Base-by-base conservation (phyloP, 2,888 invertebrate genomes). In the Lathronympha strigana region DNA sequence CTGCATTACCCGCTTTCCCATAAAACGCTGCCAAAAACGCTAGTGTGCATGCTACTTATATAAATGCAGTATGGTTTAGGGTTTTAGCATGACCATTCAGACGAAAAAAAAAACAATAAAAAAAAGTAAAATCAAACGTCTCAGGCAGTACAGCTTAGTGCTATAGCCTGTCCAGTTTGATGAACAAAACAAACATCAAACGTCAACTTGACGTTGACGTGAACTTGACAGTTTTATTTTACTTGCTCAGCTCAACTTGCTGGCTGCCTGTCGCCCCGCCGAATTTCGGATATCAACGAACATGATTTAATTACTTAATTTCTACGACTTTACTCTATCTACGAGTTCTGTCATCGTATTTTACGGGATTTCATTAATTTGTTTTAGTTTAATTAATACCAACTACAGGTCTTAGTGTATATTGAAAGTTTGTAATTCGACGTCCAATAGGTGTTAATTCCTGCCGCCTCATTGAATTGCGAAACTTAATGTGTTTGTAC, bases 271-370 rank as follows among this genome's bases (percentile, higher is more conserved):
- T n/a, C 15, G 28, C 6, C 9, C 55, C 55, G 55, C 55, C 43
- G 28, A 55, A 43, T 55, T 55, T 17, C 17, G 17, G 19, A 55
- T 15, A 19, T 43, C 40, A 55, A 55, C 54, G 38, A 23, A 15
- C 13, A 6, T 2, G n/a, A 8, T 21, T 23, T 4, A 21, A 6
- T 13, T 43, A 43, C 8, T 36, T 36, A 53, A 36, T 23, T 47
- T 47, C n/a, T 5, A 21, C 13, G 4, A 23, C 23, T 17, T n/a
- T 19, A 2, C 19, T 13, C 15, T 5, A 13, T 13, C 31, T 33
- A 6, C 25, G 9, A 28, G 3, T 28, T 43, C 8, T 19, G 2
- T 21, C 4, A 23, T 45, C 45, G 25, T 1, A 11, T 13, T 19
- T 13, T 15, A 28, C 3, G 19, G 19, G n/a, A 11, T 43, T 47